A percentile compares a stretch with the other conserved stretches of the same genome.
phyloP scores from a whole-genome alignment of 2,797 vertebrate species.

The Pteronotus mesoamericanus region DNA sequence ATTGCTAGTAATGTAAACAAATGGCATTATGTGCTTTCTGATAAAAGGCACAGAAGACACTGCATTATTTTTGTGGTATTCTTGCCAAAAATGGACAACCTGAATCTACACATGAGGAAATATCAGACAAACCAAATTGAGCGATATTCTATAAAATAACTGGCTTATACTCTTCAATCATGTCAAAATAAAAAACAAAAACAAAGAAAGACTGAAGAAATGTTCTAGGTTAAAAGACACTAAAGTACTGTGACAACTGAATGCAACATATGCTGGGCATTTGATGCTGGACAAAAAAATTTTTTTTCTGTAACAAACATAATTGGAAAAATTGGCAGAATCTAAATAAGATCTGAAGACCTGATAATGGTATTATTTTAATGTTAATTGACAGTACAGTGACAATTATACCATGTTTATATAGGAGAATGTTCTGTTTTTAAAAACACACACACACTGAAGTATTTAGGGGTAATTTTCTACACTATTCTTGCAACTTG shows the following conservation, averaged over 20 bases:
- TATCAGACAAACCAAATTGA: neutral
- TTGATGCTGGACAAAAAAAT: neutral
- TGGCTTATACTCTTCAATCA: neutral
- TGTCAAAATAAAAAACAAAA: neutral
- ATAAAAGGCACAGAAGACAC: neutral
- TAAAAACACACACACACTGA: neutral
- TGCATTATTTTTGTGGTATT: neutral
- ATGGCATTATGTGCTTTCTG: neutral
- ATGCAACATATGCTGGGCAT: neutral
- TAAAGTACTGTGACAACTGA: neutral
- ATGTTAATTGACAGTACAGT: slow-evolving; percentile 1
- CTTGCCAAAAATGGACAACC: neutral
- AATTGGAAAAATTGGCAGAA: neutral
- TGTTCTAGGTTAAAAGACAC: slow-evolving; percentile 2
- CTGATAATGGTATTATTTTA: neutral
- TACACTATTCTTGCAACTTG: slow-evolving; percentile 5
- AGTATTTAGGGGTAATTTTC: slow-evolving; percentile 11
- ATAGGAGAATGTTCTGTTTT: neutral
- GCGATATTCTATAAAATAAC: neutral
- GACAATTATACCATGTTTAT: neutral
- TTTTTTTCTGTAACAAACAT: neutral
- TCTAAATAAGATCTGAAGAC: slow-evolving; percentile 27
- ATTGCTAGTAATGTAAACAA: neutral
- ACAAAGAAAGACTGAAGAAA: neutral
- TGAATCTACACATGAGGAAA: neutral